Percentiles rank a stretch among this genome's conserved stretches.
Conservation (phyloP, 2,888 invertebrate species). For the Aproaerema taeniolella region DNA sequence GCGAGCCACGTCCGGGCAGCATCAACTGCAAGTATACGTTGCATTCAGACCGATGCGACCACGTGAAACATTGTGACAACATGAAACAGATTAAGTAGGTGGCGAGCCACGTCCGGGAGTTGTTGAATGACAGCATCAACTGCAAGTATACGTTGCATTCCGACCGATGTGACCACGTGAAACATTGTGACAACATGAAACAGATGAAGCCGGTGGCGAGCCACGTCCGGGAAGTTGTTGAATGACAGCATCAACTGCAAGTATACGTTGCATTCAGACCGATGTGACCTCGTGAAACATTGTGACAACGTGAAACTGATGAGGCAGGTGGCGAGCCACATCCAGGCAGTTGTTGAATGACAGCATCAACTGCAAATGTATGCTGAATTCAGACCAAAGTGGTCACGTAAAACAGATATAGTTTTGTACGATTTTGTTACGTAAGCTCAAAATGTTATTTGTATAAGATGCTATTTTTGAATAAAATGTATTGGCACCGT, state of each 20-base stretch:
- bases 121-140: constrained; percentile 99
- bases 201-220: constrained; percentile 95
- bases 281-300: constrained; percentile 99
- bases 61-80: no score
- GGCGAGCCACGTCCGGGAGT: constrained; percentile 96
- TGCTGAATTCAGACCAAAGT: no score
- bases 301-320: constrained; percentile 97
- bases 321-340: constrained; percentile 96
- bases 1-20: constrained; percentile 95
- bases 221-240: constrained; percentile 98
- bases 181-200: constrained; percentile 98
- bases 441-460: no score
- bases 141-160: no score
- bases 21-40: no score
- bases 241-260: constrained; percentile 94
- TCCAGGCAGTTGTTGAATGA: constrained; percentile 98
- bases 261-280: no score
- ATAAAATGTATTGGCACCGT: no score
- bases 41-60: no score
- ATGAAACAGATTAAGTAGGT: constrained; percentile 97
- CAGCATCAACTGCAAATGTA: constrained; percentile 94
- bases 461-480: no score
- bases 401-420: constrained; percentile 97
- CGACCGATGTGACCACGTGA: no score
- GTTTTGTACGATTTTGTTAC: no score